These are phyloP conservation scores for Cyaniris semiargus DNA, from an alignment of 2,888 invertebrate species.

Conservation along the genomic window DNA sequence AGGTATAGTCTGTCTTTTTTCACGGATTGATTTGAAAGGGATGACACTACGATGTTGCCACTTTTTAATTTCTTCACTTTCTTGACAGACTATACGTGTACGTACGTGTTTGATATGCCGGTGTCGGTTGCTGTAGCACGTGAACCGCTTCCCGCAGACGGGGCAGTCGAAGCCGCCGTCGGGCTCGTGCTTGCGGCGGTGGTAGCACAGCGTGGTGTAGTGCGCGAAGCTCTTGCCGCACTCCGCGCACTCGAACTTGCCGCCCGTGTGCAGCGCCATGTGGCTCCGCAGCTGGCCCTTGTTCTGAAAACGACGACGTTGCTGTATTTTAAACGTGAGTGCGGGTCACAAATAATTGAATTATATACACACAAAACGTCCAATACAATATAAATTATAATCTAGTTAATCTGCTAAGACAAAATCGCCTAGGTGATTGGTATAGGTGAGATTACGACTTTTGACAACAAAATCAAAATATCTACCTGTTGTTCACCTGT, in stretches of 20 bases:
- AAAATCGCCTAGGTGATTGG: too few relatives aligned
- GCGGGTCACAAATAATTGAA: not conserved
- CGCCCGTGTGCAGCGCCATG: constrained; percentile 71
- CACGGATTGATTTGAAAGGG: too few relatives aligned
- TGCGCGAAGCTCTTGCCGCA: constrained; percentile 69
- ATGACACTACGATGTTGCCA: too few relatives aligned
- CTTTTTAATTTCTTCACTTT: too few relatives aligned
- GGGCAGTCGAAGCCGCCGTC: constrained; percentile 42
- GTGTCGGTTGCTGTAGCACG: constrained; percentile 14
- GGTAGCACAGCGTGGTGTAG: constrained; percentile 56
- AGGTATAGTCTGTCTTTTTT: too few relatives aligned
- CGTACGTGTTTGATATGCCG: not conserved
- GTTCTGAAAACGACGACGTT: not conserved
- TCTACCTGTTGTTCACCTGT: too few relatives aligned
- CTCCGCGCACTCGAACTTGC: constrained; percentile 67
- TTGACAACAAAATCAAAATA: too few relatives aligned
- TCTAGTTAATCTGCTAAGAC: too few relatives aligned
- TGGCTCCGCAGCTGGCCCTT: constrained; percentile 61
- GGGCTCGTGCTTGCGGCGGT: constrained; percentile 42
- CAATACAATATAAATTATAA: too few relatives aligned
- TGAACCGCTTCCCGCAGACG: constrained; percentile 52
- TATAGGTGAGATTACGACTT: too few relatives aligned
- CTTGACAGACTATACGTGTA: too few relatives aligned
- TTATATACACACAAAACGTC: too few relatives aligned
- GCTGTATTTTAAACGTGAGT: not conserved